Base-by-base conservation (phyloP, 2,797 vertebrate species). In the Sitta carolinensis region DNA sequence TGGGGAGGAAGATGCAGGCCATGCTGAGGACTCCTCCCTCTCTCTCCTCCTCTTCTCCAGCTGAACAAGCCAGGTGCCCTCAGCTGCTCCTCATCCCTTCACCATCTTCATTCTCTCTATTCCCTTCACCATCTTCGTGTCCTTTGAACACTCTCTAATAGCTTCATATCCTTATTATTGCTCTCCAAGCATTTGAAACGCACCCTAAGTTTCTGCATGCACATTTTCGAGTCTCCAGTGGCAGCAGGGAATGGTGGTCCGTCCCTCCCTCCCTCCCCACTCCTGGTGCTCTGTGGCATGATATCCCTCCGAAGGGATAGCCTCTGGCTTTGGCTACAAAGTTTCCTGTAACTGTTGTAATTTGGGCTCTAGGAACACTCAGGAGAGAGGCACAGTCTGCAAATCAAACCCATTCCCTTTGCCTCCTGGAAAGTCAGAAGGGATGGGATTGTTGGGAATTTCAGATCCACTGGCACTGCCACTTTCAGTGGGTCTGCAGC, bases 361-460 rank as follows among this genome's bases (percentile, higher is more conserved):
- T 54, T 66, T 42, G 73, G 30, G 55, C 38, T 73, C 0, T 0
- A 69, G 47, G 5, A 9, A 19, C 45, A 43, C 0, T 0, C 22
- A 38, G 55, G 51, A 58, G 51, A 85, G 47, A 45, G 40, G 55
- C 10, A 4, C 10, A 11, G 30, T 38, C 42, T 59, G 62, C 40
- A 79, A 59, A 75, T 55, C 1, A 1, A 84, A 36, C 54, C 69
- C 0, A 0, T 55, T 63, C 8, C 6, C 54, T 36, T 38, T 43
- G 25, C 59, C 43, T 22, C 7, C 30, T 54, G 47, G 36, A 73
- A 82, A 34, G 57, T 57, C 45, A 64, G 55, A 48, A 68, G 23
- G 42, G 55, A 20, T 21, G 54, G 58, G 59, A 63, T 67, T 3
- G 1, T n/a, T 81, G 61, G 38, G 63, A 50, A 85, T 94, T 75